phyloP scores from a whole-genome alignment of 2,888 invertebrate genomes.

The Aspidapion aeneum region DNA sequence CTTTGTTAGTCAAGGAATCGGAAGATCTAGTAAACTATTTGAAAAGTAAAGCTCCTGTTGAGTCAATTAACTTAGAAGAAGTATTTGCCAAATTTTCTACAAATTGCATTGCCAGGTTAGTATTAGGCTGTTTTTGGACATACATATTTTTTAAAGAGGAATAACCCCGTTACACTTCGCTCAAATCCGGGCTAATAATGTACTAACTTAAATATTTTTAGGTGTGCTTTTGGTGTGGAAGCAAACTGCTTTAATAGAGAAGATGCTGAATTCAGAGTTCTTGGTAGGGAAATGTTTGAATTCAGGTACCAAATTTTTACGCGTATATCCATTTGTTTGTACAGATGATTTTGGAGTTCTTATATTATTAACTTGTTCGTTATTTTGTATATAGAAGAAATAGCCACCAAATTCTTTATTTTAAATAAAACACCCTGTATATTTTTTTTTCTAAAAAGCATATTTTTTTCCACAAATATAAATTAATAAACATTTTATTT shows the following conservation, averaged over 20 bases:
- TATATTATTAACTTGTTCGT: too few relatives aligned
- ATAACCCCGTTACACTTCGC: too few relatives aligned
- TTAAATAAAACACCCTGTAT: too few relatives aligned
- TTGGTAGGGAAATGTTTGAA: slow-evolving; percentile 40
- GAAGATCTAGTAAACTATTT: slow-evolving; percentile 13
- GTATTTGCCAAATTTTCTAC: slow-evolving; percentile 43
- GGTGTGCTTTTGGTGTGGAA: slow-evolving; percentile 47
- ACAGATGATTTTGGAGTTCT: too few relatives aligned
- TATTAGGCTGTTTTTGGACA: too few relatives aligned
- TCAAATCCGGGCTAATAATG: too few relatives aligned
- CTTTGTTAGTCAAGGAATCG: slow-evolving; percentile 43
- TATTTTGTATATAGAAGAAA: too few relatives aligned
- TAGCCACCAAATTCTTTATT: too few relatives aligned
- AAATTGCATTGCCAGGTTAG: slow-evolving; percentile 15
- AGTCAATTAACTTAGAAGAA: slow-evolving; percentile 34
- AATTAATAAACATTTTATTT: too few relatives aligned
- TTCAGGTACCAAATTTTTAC: slow-evolving; percentile 26
- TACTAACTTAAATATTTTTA: too few relatives aligned
- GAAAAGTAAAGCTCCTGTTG: slow-evolving; percentile 4
- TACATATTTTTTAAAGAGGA: too few relatives aligned
- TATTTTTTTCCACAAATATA: not conserved
- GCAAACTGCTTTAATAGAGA: slow-evolving; percentile 42
- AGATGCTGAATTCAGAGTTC: slow-evolving; percentile 41
- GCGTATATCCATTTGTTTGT: too few relatives aligned
- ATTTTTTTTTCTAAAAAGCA: not conserved